phyloP scores from a whole-genome alignment of 2,797 vertebrate species.

The Tarsius wallacei region DNA sequence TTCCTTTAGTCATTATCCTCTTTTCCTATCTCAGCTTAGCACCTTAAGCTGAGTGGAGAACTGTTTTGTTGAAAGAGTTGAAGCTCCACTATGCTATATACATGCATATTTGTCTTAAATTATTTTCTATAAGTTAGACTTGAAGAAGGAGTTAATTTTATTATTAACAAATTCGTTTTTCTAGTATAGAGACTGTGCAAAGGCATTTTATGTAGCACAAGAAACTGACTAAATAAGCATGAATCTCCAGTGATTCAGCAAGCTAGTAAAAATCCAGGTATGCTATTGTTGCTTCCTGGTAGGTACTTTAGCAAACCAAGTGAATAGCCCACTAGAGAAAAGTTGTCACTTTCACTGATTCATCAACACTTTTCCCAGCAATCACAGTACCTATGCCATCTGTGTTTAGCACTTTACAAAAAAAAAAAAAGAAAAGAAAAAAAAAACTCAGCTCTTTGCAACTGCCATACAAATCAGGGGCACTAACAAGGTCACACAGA shows the following conservation, averaged over 20 bases:
- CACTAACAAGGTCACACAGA: constrained; percentile 93
- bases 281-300: constrained; percentile 63
- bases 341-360: constrained; percentile 88
- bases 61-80: background rate
- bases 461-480: constrained; percentile 96
- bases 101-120: background rate
- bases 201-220: constrained; percentile 25
- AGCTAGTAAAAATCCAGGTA: constrained; percentile 70
- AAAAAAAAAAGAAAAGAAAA: constrained; percentile 78
- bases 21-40: background rate
- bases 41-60: background rate
- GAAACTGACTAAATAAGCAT: background rate
- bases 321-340: constrained; percentile 87
- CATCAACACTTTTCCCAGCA: constrained; percentile 82
- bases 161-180: constrained; percentile 27
- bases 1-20: background rate
- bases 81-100: background rate
- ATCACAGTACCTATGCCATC: constrained; percentile 93
- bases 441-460: constrained; percentile 89
- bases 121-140: constrained; percentile 19
- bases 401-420: constrained; percentile 92
- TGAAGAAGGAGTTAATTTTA: background rate
- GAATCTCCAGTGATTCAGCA: constrained; percentile 33
- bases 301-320: constrained; percentile 71
- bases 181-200: background rate